phyloP scores from a whole-genome alignment of 2,797 vertebrate genomes.

The Phoeniculus purpureus region DNA sequence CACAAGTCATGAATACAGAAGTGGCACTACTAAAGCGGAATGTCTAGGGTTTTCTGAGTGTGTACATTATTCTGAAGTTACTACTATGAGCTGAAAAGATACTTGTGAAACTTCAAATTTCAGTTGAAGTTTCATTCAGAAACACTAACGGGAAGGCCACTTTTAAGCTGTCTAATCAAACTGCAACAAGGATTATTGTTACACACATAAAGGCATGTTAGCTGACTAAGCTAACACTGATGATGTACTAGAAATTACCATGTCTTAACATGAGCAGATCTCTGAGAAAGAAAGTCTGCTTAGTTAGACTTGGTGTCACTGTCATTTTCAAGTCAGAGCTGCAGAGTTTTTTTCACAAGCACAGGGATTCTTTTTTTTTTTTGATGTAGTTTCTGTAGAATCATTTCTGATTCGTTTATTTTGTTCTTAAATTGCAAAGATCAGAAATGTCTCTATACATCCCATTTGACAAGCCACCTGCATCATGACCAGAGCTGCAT shows the following conservation, averaged over 20 bases:
- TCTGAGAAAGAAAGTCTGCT: neutral
- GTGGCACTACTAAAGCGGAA: neutral
- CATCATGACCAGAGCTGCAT: neutral
- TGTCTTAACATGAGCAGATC: neutral
- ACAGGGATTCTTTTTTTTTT: neutral
- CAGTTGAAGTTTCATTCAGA: neutral
- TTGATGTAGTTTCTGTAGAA: neutral
- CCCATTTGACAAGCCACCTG: neutral
- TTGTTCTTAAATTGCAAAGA: neutral
- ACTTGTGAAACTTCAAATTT: neutral
- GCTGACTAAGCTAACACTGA: neutral
- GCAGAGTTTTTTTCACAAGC: neutral
- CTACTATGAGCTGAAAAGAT: neutral
- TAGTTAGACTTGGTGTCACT: neutral
- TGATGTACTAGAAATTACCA: neutral
- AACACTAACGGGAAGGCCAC: neutral
- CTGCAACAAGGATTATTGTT: neutral
- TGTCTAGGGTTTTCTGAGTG: neutral
- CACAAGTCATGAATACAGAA: neutral
- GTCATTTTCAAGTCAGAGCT: neutral
- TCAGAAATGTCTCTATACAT: fast-evolving
- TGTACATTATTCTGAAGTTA: neutral
- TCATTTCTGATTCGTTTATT: neutral
- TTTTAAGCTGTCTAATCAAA: neutral
- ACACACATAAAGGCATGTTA: neutral